A percentile compares a stretch with the other conserved stretches of the same genome.
Evolutionary conservation across 2,888 invertebrate species (phyloP).

Genomic region (Nowickia ferox): DNA sequence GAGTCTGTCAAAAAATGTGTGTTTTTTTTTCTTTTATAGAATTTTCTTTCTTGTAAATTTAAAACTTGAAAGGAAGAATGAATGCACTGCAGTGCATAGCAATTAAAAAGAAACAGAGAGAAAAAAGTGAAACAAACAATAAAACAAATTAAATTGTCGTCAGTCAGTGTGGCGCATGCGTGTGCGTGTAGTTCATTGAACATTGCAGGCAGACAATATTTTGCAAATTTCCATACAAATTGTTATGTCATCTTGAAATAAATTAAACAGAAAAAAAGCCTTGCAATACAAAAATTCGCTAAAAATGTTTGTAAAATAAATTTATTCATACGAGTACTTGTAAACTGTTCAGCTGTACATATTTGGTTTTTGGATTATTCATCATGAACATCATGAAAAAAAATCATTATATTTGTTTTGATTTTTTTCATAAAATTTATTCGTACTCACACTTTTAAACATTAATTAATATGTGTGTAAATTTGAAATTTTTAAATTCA

Average conservation of each 20-base stretch:
- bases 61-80: neutral
- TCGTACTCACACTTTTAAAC: conserved; percentile 5
- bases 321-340: conserved; percentile 4
- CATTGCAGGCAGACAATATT: conserved; percentile 56
- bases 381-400: conserved; percentile 15
- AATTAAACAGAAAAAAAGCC: conserved; percentile 13
- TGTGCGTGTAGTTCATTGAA: conserved; percentile 65
- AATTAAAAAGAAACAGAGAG: conserved; percentile 4
- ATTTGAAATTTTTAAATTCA: conserved; percentile 17
- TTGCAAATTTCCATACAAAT: conserved; percentile 64
- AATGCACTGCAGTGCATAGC: conserved; percentile 7
- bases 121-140: neutral
- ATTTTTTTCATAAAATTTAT: conserved; percentile 8
- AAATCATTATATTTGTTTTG: neutral
- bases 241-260: conserved; percentile 62
- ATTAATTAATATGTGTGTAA: neutral
- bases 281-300: neutral
- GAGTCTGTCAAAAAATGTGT: neutral
- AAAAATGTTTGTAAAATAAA: conserved; percentile 19
- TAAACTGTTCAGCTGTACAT: conserved; percentile 11
- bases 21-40: neutral
- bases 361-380: conserved; percentile 51
- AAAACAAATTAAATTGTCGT: conserved; percentile 21
- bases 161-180: conserved; percentile 53
- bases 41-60: conserved; percentile 3